Base-by-base conservation (phyloP, 1,140 invertebrate species). In the Orius insidiosus region DNA sequence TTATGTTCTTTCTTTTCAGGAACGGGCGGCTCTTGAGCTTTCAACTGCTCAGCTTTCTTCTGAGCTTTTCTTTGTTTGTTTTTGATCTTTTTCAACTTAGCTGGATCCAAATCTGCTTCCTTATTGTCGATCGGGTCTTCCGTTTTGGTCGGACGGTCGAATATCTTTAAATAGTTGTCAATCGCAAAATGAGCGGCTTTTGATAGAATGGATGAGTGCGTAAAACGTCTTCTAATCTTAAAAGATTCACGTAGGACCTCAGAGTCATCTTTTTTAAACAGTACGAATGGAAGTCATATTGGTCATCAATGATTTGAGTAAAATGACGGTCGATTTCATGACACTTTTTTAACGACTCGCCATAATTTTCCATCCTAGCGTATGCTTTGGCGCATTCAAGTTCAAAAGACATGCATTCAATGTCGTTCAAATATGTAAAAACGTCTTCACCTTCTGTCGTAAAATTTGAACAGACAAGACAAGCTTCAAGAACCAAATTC, bases 381-480 rank as follows among this genome's bases (percentile, higher is more conserved):
- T 88, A 96, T n/a, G 93, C 84, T 37, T 80, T 67, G 1, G 94
- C 93, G 61, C 85, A 87, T 65, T 97, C 95, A 5, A 87, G 93
- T 65, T 97, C 89, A 69, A 93, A 98, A 94, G 94, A 98, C 92
- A 99, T 97, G 58, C 95, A 99, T 61, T 99, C 95, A 94, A 98
- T 98, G 65, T 98, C 95, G 63, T 96, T 97, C 9, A 99, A 68
- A 62, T 95, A 96, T 62, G 98, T 93, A 72, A 88, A 87, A 0
- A 94, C 86, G 10, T 84, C 80, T 1, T 94, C 85, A 53, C 92
- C 76, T 63, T 82, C 78, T 54, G 93, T 75, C 0, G 95, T 98
- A 60, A 98, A 98, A 62, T 97, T 97, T 13, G 85, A 79, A 61
- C 92, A 95, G 61, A 95, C 95, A 51, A 93, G 84, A 66, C 96